These are phyloP conservation scores for Tribolium madens DNA, from an alignment of 1,140 invertebrate species.

Conservation along the genomic window DNA sequence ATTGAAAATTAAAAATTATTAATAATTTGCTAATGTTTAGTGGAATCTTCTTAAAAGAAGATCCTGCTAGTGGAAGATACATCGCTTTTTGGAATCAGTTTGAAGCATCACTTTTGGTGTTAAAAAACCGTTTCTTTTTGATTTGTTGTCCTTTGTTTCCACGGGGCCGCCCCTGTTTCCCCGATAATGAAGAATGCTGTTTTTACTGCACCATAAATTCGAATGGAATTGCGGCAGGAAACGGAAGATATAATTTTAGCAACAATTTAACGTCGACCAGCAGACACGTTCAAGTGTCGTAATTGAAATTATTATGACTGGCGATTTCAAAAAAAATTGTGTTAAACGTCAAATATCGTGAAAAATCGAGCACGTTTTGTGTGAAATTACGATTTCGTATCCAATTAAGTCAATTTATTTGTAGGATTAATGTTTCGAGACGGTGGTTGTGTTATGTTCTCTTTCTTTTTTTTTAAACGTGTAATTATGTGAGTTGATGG, in stretches of 20 bases:
- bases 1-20: too few relatives aligned
- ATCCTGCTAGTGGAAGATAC: too few relatives aligned
- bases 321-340: neutral
- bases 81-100: too few relatives aligned
- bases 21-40: too few relatives aligned
- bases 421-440: neutral
- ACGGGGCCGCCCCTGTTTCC: neutral
- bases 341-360: neutral
- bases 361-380: neutral
- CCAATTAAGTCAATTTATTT: constrained; percentile 20
- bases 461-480: constrained; percentile 7
- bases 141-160: neutral
- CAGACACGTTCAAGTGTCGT: constrained; percentile 14
- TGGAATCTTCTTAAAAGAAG: too few relatives aligned
- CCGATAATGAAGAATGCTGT: neutral
- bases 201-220: neutral
- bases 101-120: too few relatives aligned
- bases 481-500: constrained; percentile 23
- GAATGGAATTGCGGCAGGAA: constrained; percentile 20
- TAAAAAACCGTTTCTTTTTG: neutral
- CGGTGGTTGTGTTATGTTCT: constrained; percentile 8
- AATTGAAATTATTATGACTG: constrained; percentile 21
- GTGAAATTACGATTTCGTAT: constrained; percentile 7
- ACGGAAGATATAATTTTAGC: constrained; percentile 42
- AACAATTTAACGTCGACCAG: constrained; percentile 33